Percentiles rank a stretch among this genome's conserved stretches.
phyloP scores from a whole-genome alignment of 1,140 invertebrate genomes.

The Apolygus lucorum region DNA sequence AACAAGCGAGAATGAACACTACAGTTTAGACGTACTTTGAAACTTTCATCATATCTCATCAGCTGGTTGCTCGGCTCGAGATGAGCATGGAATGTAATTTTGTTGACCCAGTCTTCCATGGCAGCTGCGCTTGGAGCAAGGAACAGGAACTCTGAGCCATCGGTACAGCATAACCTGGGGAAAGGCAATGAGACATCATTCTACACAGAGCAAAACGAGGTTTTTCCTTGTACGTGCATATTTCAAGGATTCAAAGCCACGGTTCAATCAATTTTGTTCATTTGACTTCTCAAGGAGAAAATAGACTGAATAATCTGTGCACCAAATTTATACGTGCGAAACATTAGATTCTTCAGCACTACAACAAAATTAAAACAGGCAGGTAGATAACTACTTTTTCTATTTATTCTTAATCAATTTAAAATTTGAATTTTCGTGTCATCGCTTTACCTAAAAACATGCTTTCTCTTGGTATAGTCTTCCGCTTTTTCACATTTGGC shows the following conservation, averaged over 20 bases:
- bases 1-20: too few relatives aligned
- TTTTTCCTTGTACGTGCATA: too few relatives aligned
- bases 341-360: too few relatives aligned
- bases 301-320: too few relatives aligned
- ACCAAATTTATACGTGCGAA: too few relatives aligned
- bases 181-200: background rate
- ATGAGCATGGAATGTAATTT: slow-evolving; percentile 87
- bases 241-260: too few relatives aligned
- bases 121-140: slow-evolving; percentile 60
- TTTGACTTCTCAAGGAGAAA: too few relatives aligned
- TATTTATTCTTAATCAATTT: background rate
- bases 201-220: background rate
- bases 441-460: slow-evolving; percentile 79
- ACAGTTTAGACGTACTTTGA: slow-evolving; percentile 38
- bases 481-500: slow-evolving; percentile 73
- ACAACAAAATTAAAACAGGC: too few relatives aligned
- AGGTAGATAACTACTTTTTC: too few relatives aligned
- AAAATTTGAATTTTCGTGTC: background rate
- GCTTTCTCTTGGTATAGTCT: slow-evolving; percentile 91
- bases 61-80: slow-evolving; percentile 81
- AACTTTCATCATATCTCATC: slow-evolving; percentile 64
- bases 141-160: slow-evolving; percentile 90
- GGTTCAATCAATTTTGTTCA: too few relatives aligned
- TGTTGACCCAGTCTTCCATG: slow-evolving; percentile 88
- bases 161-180: slow-evolving; percentile 66